Base-by-base conservation (phyloP, 1,140 invertebrate species). In the Aleiodes sp. region DNA sequence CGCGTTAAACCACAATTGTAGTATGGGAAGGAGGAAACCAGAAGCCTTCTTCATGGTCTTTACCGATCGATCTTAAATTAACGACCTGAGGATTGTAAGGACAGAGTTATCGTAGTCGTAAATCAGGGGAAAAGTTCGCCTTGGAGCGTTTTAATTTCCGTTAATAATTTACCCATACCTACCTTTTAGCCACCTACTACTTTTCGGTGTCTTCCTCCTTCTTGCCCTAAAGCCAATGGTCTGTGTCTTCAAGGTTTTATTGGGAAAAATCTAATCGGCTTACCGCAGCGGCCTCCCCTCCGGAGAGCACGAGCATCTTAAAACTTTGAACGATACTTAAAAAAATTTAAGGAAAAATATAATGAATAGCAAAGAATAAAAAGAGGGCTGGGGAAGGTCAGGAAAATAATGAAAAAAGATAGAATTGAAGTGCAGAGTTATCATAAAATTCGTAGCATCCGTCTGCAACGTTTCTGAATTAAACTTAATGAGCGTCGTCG, bases 91-190 rank as follows among this genome's bases (percentile, higher is more conserved):
- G 62, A 70, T 56, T 64, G 65, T 70, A 73, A 70, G 68, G 68
- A 68, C 65, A 65, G 66, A 73, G 33, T 73, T 73, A 73, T 70
- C 65, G 62, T 33, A 37, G 31, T 57, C 62, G 61, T 73, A 73
- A 73, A 73, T 73, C 69, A 73, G 41, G 43, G 29, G 39, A 61
- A 35, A 43, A 68, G 33, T 31, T 62, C 62, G 46, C 39, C 62
- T 37, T 14, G 52, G 33, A 70, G 67, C 68, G 61, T 70, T 73
- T 70, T 70, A 70, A 70, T 73, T 73, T 70, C 72, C 72, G 72
- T 56, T 70, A 70, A 73, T 73, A 70, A 73, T 73, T 73, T 73
- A 73, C 60, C 64, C 65, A 37, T 37, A 19, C 37, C 65, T 24
- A 26, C 28, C 3, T 24, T 37, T 28, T 41, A 14, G 31, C 12